Evolutionary conservation across 2,113 vertebrate genomes (phyloP), one percentile per base, ranked within the genome.

Genomic region (Myrmophylax atrothorax): DNA sequence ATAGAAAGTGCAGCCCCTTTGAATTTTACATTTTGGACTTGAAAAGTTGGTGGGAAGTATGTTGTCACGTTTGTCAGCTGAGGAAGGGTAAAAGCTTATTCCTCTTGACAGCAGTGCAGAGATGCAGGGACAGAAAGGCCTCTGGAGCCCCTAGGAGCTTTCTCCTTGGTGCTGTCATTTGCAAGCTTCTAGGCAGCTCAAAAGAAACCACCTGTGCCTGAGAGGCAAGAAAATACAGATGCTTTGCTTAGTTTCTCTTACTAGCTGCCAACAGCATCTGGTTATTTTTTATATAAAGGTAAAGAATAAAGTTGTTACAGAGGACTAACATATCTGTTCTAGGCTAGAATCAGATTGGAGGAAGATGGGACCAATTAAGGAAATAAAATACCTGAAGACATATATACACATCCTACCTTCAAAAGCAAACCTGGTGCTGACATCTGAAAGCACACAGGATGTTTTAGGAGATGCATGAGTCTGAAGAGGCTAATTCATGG

Each of bases 1-100:
- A 26, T 74, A 74, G 23, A 60, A 37, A 74, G 20, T 47, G 37
- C 46, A 59, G 79, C 33, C 52, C 23, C 76, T 90, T 58, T 42
- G 23, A 88, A 93, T 93, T 88, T 86, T 77, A 64, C 33, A 44
- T 75, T 89, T 84, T 42, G 26, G 68, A 81, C 35, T 44, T 67
- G 80, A 67, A 62, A 92, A 89, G 35, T 72, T 73, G 5, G 47
- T 67, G 52, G 58, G 50, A 75, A 83, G 18, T 28, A 66, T 29
- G 31, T 14, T 88, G 83, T 56, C 55, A 55, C 46, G 68, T 84
- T 42, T 88, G 78, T 44, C 86, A 93, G 76, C 19, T 89, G 38
- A 87, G 40, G 56, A 95, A 93, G 46, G 24, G 20, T 63, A 92
- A 92, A 62, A 89, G 26, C 42, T 86, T 90, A 92, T 93, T 86